Evolutionary conservation across 2,888 invertebrate species (phyloP), one percentile per base, ranked within the genome.

Genomic region (Orchesella flavescens): DNA sequence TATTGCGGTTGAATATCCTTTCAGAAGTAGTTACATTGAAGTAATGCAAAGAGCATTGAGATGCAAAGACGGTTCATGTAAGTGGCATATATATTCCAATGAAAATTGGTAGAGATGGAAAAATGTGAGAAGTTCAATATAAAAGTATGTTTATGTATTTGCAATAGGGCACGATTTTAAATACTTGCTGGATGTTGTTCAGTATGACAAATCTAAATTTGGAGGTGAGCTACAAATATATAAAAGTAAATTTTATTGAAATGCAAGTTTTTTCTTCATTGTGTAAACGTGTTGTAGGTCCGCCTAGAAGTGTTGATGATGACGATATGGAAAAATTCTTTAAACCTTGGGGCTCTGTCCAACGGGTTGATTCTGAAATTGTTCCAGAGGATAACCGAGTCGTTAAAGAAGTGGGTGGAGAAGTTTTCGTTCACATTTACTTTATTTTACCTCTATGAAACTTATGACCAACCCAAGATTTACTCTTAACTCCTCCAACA

Each of bases 181-280:
- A 2, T 87, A 86, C 55, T 61, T 88, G 7, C 12, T 88, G 74
- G 86, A 87, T 15, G 75, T 84, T 5, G 79, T 86, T n/a, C 24
- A 21, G 10, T 87, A 88, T 49, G 82, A 87, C 66, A 85, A 83
- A 23, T 49, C 69, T 0, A 83, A 83, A 13, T 87, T 80, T 68
- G 84, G 68, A 44, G 87, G 87, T 83, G 1, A 15, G 24, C 34
- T 4, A 2, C 34, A 34, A 4, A 4, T 2, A n/a, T n/a, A n/a
- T n/a, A n/a, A n/a, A n/a, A n/a, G n/a, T n/a, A n/a, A n/a, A n/a
- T n/a, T n/a, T n/a, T n/a, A n/a, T n/a, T n/a, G n/a, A n/a, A n/a
- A n/a, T 34, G 34, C 2, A 34, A 34, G 34, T 7, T 7, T 4
- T n/a, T n/a, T n/a, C n/a, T n/a, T n/a, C n/a, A 4, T 34, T 4